phyloP scores from a whole-genome alignment of 2,113 vertebrate genomes.

The Psettodes erumei region DNA sequence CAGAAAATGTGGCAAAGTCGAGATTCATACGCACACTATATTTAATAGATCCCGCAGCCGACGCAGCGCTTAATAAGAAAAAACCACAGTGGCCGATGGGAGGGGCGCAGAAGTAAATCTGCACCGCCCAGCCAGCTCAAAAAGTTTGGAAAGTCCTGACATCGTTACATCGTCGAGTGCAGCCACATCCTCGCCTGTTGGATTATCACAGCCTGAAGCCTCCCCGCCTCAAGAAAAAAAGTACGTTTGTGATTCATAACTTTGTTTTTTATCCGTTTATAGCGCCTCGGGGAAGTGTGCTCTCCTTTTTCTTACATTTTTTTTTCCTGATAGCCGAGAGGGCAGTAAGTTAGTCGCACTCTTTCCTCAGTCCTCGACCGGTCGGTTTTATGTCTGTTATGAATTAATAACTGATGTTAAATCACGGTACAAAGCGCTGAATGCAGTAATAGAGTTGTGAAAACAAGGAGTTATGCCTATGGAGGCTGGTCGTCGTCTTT shows the following conservation, averaged over 20 bases:
- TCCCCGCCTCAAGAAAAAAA: background rate
- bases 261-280: background rate
- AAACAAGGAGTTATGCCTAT: background rate
- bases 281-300: background rate
- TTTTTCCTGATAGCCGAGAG: background rate
- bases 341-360: background rate
- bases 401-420: background rate
- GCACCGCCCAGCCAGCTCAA: constrained; percentile 62
- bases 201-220: constrained; percentile 56
- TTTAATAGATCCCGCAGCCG: background rate
- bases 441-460: background rate
- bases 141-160: constrained; percentile 71
- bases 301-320: too few relatives aligned
- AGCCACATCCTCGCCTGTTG: constrained; percentile 49
- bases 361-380: background rate
- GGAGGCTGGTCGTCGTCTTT: background rate
- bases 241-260: constrained; percentile 43
- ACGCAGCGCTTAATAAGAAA: background rate
- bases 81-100: constrained; percentile 34
- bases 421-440: background rate
- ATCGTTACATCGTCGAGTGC: constrained; percentile 32
- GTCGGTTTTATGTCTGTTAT: background rate
- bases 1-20: too few relatives aligned
- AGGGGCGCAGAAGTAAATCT: constrained; percentile 54
- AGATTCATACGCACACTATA: background rate